A percentile compares a stretch with the other conserved stretches of the same genome.
Conservation (phyloP, 1,140 invertebrate species). For the Temnothorax nylanderi region DNA sequence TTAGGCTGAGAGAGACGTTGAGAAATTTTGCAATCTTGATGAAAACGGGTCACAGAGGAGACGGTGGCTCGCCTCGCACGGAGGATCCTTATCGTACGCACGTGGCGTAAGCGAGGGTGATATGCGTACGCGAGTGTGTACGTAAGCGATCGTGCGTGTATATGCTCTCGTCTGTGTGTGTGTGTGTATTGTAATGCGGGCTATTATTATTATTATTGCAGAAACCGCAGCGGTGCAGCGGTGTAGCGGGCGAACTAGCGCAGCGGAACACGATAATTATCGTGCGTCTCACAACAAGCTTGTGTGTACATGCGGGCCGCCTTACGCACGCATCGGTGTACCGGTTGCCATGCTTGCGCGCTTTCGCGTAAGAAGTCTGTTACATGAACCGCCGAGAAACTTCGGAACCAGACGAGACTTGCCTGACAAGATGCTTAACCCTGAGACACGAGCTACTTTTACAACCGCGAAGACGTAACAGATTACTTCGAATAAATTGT, state of each 20-base stretch:
- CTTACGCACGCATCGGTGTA: conserved; percentile 13
- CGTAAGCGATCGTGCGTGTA: neutral
- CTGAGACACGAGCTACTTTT: conserved; percentile 44
- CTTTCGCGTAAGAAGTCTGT: conserved; percentile 47
- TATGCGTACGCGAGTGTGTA: neutral
- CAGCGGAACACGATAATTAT: conserved; percentile 61
- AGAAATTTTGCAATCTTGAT: conserved; percentile 14
- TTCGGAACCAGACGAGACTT: conserved; percentile 33
- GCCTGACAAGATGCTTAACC: conserved; percentile 38
- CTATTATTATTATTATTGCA: conserved; percentile 44
- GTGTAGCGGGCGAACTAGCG: conserved; percentile 31
- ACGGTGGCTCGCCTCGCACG: neutral
- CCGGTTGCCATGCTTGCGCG: conserved; percentile 15
- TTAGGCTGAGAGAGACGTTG: neutral
- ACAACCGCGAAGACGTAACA: neutral
- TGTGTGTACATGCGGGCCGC: conserved; percentile 13
- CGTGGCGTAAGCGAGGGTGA: neutral
- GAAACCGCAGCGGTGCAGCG: conserved; percentile 18
- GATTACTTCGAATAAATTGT: neutral
- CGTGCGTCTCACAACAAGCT: conserved; percentile 36
- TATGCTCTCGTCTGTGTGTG: neutral
- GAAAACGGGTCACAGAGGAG: neutral
- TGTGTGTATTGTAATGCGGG: neutral
- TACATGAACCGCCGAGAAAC: conserved; percentile 30
- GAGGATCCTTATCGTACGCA: conserved; percentile 29